Evolutionary conservation across 2,888 invertebrate species (phyloP).

Genomic region (Ethmia dodecea): DNA sequence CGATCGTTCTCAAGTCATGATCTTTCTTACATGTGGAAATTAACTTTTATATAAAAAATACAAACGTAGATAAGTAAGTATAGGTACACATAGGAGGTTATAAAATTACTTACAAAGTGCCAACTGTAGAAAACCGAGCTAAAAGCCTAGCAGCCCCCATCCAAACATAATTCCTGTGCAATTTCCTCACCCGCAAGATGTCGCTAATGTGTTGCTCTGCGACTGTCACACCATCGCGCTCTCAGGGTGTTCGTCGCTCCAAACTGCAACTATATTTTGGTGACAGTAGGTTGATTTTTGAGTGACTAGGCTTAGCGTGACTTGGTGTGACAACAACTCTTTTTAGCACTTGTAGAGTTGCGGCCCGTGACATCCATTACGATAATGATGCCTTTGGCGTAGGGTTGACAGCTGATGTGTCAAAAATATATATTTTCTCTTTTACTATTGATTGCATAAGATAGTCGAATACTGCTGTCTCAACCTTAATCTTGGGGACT

Average conservation of each 20-base stretch:
- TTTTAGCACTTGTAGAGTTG: conserved; percentile 65
- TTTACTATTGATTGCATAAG: too few species aligned
- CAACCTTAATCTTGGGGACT: too few species aligned
- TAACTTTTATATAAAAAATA: too few species aligned
- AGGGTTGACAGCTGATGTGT: conserved; percentile 47
- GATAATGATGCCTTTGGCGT: conserved; percentile 60
- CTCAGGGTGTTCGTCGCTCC: too few species aligned
- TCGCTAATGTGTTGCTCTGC: conserved; percentile 63
- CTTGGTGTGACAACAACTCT: too few species aligned
- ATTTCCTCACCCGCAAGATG: conserved; percentile 72
- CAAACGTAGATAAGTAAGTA: too few species aligned
- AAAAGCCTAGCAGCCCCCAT: conserved; percentile 45
- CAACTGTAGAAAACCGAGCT: neutral
- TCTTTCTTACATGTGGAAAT: too few species aligned
- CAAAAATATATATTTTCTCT: too few species aligned
- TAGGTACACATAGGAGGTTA: too few species aligned
- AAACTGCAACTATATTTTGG: conserved; percentile 20
- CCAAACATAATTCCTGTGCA: conserved; percentile 56
- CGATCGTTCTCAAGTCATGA: too few species aligned
- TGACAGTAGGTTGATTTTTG: conserved; percentile 23
- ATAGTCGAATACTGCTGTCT: too few species aligned
- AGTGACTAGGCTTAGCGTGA: conserved; percentile 17
- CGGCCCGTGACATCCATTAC: conserved; percentile 75
- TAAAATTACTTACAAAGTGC: neutral
- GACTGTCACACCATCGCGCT: conserved; percentile 45